phyloP scores from a whole-genome alignment of 1,140 invertebrate species.

The roundworm (Caenorhabditis elegans) region WBcel235 BX284604.4:6200501-6201000 shows the following conservation, averaged over 20 bases:
- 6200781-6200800: slow-evolving; percentile 15
- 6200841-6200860: background rate
- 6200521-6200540: too few species aligned
- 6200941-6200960: background rate
- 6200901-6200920: background rate
- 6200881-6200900: background rate
- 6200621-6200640: too few species aligned
- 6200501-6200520: too few species aligned
- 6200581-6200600: background rate
- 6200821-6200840: slow-evolving; percentile 32
- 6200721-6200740: slow-evolving; percentile 17
- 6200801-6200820: slow-evolving; percentile 26
- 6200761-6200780: background rate
- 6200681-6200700: background rate
- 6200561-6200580: background rate
- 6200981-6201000: too few species aligned
- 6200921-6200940: background rate
- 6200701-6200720: too few species aligned
- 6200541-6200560: too few species aligned
- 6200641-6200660: too few species aligned
- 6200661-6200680: too few species aligned
- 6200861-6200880: background rate
- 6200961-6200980: too few species aligned
- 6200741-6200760: background rate
- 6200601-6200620: too few species aligned